Conservation (phyloP, 2,113 vertebrate species). For the Myodes glareolus region DNA sequence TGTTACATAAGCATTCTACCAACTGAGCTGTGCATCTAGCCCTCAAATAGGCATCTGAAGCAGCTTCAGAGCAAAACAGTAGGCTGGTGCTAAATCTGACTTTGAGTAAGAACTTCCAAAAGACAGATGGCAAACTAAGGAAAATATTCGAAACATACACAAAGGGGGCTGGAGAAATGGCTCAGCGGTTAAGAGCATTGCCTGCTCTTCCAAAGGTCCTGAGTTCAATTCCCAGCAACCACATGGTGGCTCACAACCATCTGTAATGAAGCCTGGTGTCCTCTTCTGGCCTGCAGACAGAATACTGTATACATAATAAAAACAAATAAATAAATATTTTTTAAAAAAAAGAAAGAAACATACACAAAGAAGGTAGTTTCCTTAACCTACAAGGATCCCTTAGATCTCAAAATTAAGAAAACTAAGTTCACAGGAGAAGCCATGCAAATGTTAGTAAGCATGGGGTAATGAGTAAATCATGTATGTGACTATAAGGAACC, state of each 20-base stretch:
- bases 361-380: constrained; percentile 33
- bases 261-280: too few species aligned
- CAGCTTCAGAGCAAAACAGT: constrained; percentile 23
- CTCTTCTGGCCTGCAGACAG: too few species aligned
- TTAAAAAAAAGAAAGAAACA: too few species aligned
- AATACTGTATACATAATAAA: too few species aligned
- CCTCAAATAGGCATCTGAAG: constrained; percentile 40
- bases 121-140: constrained; percentile 37
- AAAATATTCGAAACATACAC: constrained; percentile 44
- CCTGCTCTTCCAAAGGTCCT: too few species aligned
- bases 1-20: background rate
- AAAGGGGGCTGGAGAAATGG: too few species aligned
- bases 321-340: too few species aligned
- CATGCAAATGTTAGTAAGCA: background rate
- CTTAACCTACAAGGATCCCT: constrained; percentile 46
- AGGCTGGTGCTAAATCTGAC: background rate
- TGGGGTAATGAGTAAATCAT: background rate
- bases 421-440: background rate
- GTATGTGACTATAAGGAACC: background rate
- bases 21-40: background rate
- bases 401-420: constrained; percentile 32
- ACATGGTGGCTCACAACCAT: too few species aligned
- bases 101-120: constrained; percentile 61
- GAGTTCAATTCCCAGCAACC: too few species aligned
- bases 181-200: too few species aligned